A percentile compares a stretch with the other conserved stretches of the same genome.
phyloP scores from a whole-genome alignment of 2,113 vertebrate species.

The Herpailurus yagouaroundi region DNA sequence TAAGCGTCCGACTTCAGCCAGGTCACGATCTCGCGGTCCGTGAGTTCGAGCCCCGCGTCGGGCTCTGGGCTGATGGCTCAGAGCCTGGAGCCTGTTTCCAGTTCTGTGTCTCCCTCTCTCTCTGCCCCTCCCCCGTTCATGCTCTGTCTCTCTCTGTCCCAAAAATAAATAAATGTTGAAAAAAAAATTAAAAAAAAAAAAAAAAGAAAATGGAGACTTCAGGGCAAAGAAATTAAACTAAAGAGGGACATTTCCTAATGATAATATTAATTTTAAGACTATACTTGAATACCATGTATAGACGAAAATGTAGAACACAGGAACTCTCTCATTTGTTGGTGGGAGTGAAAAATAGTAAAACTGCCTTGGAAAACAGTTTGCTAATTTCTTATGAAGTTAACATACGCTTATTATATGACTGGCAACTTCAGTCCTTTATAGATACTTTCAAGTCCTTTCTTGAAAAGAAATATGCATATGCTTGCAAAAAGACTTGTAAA shows the following conservation, averaged over 20 bases:
- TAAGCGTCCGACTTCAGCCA: no score
- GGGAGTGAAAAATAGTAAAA: not conserved
- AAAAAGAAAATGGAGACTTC: not conserved
- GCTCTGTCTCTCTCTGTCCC: no score
- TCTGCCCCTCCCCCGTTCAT: no score
- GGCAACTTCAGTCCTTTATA: not conserved
- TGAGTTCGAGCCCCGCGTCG: no score
- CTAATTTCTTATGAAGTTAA: not conserved
- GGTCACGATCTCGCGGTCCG: no score
- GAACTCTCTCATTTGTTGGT: not conserved
- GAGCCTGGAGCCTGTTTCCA: no score
- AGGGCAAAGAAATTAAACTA: slow-evolving; percentile 32
- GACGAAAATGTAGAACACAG: not conserved
- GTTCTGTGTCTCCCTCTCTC: no score
- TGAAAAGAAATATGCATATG: not conserved
- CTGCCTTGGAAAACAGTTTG: slow-evolving; percentile 10
- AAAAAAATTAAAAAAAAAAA: no score
- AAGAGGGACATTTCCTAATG: not conserved
- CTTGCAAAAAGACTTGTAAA: not conserved
- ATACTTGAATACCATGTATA: not conserved
- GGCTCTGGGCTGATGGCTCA: no score
- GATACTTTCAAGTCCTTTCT: not conserved
- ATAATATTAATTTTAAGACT: slow-evolving; percentile 27
- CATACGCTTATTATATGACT: not conserved
- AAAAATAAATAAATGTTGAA: no score